Conservation (phyloP, 2,888 invertebrate species). For the Mayetiola destructor region DNA sequence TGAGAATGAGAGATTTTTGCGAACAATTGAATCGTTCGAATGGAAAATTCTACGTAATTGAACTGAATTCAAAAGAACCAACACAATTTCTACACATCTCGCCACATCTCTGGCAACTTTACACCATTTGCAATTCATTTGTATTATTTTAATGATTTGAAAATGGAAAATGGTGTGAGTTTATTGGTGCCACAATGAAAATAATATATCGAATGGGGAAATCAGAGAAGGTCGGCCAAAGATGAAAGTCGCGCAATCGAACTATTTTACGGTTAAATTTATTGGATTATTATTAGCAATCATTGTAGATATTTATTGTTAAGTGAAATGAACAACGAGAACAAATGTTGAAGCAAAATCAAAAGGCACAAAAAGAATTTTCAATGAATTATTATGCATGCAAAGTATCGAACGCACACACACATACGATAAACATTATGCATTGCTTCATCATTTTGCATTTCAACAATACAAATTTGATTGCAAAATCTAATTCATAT, state of each 20-base stretch:
- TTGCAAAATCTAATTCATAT: conserved; percentile 8
- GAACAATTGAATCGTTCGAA: too few species aligned
- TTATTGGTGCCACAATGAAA: neutral
- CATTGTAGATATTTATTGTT: conserved; percentile 5
- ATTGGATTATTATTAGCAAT: conserved; percentile 12
- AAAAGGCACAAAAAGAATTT: neutral
- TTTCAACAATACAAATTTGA: conserved; percentile 7
- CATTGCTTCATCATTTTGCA: too few species aligned
- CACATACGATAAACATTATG: conserved; percentile 1
- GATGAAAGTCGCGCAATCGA: too few species aligned
- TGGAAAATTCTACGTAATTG: too few species aligned
- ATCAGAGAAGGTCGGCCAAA: neutral
- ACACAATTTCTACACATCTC: too few species aligned
- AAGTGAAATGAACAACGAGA: neutral
- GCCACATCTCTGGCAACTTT: too few species aligned
- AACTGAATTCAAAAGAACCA: too few species aligned
- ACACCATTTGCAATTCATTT: too few species aligned
- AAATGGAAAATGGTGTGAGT: neutral
- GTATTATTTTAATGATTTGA: neutral
- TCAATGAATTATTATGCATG: neutral
- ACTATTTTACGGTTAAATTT: neutral
- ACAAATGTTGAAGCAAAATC: neutral
- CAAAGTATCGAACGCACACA: too few species aligned
- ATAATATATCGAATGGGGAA: neutral
- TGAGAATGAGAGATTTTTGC: too few species aligned